Base-by-base conservation (phyloP, 2,113 vertebrate genomes). In the Cyrtonyx montezumae region DNA sequence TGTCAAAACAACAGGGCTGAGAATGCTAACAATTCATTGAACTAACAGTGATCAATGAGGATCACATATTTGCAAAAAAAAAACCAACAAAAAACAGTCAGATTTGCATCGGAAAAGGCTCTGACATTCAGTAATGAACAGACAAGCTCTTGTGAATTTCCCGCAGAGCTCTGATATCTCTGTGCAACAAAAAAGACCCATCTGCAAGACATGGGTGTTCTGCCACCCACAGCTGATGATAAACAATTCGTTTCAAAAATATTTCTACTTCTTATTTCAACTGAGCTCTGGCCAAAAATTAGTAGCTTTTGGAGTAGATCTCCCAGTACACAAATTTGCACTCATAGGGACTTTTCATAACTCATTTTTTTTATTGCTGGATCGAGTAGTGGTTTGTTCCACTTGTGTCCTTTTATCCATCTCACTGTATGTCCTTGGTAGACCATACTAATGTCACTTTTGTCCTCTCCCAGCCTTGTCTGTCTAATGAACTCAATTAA, bases 401-500 rank as follows among this genome's bases (percentile, higher is more conserved):
- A 40, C 7, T 21, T n/a, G 1, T 3, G 23, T 22, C n/a, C 37
- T 43, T 55, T 63, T 32, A 4, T 18, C 17, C 43, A 46, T 21
- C 70, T 68, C 3, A 5, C 13, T 17, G 15, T 6, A 13, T 0
- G 1, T 28, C 22, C 14, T 23, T 20, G 78, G 42, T 49, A 77
- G 13, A 51, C 17, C 40, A 21, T 1, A 11, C 7, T 69, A 10
- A 34, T 79, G 53, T 45, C 46, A 48, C 21, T 2, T 34, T 2
- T 45, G 42, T 5, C 36, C 28, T 75, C 30, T 21, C 6, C 58
- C 74, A 84, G 43, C 15, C 30, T 2, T 0, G 2, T 10, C 51
- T 42, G 3, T 5, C 76, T 20, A 28, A 25, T 0, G 1, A 68
- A 42, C 22, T 20, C 30, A 56, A 42, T 36, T 10, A 42, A 4